Base-by-base conservation (phyloP, 2,888 invertebrate genomes). In the Megastigmus dorsalis region DNA sequence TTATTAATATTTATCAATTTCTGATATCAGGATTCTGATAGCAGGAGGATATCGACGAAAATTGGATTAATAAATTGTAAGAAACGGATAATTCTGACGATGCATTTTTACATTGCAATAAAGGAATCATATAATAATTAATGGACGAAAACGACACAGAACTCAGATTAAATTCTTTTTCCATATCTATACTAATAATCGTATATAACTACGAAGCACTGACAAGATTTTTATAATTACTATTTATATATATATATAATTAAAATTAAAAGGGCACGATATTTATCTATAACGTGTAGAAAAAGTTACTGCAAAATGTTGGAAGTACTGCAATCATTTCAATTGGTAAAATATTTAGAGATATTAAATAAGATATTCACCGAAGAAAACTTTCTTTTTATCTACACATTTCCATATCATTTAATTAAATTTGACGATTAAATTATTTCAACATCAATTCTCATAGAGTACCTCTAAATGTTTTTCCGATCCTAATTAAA, bases 81-180 rank as follows among this genome's bases (percentile, higher is more conserved):
- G 43, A 66, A 55, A 55, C 15, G 10, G 9, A n/a, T 50, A 28
- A 41, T 41, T 28, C 28, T 60, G 20, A 33, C 30, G 50, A 48
- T 26, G 52, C 20, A n/a, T 69, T 69, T 52, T 52, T 69, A 69
- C 41, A 69, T 18, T n/a, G 15, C 20, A 38, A 41, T 9, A 50
- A 50, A 52, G 18, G 23, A 48, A 60, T 18, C 20, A 50, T n/a
- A 52, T 52, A 41, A 41, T 52, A 60, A 59, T 60, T 50, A 60
- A 30, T 38, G 30, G 52, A 41, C 38, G 45, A 43, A 38, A 28
- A 41, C 18, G 26, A 65, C 54, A 15, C 20, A 43, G 26, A n/a
- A n/a, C n/a, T 1, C 26, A 28, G 18, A 3, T 65, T 13, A 28
- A 20, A 45, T 10, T 43, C 5, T 36, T 15, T n/a, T 36, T 18